phyloP scores from a whole-genome alignment of 2,797 vertebrate species.

The Phoeniculus purpureus region DNA sequence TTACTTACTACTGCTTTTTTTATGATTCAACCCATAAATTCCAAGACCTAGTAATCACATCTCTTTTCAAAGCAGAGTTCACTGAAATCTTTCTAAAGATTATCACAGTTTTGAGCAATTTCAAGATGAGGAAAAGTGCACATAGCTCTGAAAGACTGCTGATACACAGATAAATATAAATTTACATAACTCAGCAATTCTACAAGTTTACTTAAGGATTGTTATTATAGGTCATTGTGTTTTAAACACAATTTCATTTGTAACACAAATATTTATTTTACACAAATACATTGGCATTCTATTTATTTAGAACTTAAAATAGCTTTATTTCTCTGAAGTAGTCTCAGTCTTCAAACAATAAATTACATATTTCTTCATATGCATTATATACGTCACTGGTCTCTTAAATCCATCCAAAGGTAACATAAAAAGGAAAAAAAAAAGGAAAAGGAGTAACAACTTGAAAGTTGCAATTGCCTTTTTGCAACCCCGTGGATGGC shows the following conservation, averaged over 20 bases:
- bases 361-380: background rate
- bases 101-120: background rate
- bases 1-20: no score
- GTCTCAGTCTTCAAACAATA: background rate
- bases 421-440: background rate
- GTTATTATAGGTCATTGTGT: background rate
- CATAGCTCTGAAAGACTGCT: background rate
- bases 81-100: background rate
- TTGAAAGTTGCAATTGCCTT: background rate
- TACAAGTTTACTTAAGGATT: background rate
- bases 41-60: constrained; percentile 23
- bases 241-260: background rate
- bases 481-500: background rate
- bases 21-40: constrained; percentile 26
- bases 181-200: background rate
- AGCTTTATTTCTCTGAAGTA: background rate
- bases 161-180: background rate
- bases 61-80: constrained; percentile 6
- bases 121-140: background rate
- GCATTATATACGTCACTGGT: background rate
- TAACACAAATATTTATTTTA: background rate
- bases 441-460: background rate
- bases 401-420: background rate
- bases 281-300: background rate
- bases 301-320: background rate